phyloP scores from a whole-genome alignment of 2,888 invertebrate species.

The Phytoseiulus persimilis region DNA sequence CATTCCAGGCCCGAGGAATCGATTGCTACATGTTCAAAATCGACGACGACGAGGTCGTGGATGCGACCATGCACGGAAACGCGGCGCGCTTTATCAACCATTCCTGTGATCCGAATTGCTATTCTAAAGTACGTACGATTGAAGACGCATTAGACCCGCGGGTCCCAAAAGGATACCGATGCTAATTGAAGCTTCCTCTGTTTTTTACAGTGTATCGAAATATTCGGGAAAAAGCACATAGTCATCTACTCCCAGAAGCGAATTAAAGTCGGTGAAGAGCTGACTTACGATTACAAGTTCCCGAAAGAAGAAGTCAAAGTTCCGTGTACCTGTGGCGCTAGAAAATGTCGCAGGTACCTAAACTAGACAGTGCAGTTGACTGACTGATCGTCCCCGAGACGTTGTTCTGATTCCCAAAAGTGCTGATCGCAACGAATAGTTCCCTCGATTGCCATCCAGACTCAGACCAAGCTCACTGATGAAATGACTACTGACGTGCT shows the following conservation, averaged over 20 bases:
- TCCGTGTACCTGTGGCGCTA: conserved; percentile 85
- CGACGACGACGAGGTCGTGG: conserved; percentile 86
- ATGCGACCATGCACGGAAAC: conserved; percentile 95
- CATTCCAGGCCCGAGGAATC: conserved; percentile 60
- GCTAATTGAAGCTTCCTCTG: neutral
- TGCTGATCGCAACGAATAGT: neutral
- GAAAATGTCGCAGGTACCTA: conserved; percentile 87
- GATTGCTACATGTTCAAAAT: conserved; percentile 98
- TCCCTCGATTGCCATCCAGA: neutral
- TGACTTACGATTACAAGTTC: conserved; percentile 96
- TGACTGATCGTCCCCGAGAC: neutral
- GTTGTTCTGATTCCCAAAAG: neutral
- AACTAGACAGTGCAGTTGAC: conserved; percentile 57
- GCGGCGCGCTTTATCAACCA: conserved; percentile 96
- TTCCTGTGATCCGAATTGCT: conserved; percentile 66
- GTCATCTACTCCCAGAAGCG: conserved; percentile 77
- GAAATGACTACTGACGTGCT: neutral
- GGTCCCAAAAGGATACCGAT: too few species aligned
- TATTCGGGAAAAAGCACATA: conserved; percentile 82
- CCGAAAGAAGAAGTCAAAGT: conserved; percentile 94
- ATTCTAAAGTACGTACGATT: conserved; percentile 26
- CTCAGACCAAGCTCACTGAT: neutral
- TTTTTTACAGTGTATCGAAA: conserved; percentile 12
- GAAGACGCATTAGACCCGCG: too few species aligned
- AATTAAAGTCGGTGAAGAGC: conserved; percentile 66